Evolutionary conservation across 2,113 vertebrate genomes (phyloP).

Genomic region (Chionis minor): DNA sequence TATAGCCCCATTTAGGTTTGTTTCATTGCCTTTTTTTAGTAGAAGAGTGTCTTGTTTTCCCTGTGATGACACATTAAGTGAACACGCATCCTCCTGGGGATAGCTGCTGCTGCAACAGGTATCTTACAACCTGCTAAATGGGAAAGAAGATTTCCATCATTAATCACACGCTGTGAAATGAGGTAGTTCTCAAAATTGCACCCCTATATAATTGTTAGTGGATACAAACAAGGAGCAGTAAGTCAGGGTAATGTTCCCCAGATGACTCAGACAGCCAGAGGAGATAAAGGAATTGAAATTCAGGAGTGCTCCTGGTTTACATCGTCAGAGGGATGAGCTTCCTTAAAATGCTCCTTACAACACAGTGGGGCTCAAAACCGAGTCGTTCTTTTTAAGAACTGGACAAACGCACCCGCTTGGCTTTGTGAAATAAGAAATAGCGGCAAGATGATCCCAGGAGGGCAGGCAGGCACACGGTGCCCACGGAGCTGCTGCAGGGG

Average conservation of each 20-base stretch:
- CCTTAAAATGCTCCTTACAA: accelerated
- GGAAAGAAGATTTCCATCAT: not conserved
- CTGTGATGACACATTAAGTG: not conserved
- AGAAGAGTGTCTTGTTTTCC: not conserved
- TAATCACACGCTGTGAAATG: not conserved
- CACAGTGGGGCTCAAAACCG: not conserved
- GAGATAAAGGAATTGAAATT: not conserved
- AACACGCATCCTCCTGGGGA: not conserved
- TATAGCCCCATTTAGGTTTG: not conserved
- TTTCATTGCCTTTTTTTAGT: not conserved
- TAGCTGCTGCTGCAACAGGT: not conserved
- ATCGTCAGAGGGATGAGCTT: not conserved
- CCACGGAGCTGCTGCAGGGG: not conserved
- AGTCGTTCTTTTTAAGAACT: accelerated
- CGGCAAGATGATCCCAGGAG: not conserved
- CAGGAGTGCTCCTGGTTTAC: not conserved
- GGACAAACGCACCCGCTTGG: not conserved
- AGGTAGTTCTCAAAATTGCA: not conserved
- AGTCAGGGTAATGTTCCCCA: not conserved
- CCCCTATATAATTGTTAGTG: not conserved
- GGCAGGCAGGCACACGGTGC: not conserved
- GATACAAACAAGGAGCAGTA: not conserved
- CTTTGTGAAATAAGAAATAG: not conserved
- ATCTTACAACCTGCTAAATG: not conserved
- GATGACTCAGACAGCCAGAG: not conserved